A percentile compares a stretch with the other conserved stretches of the same genome.
Conservation (phyloP, 1,140 invertebrate species). For the Cecropterus lyciades region DNA sequence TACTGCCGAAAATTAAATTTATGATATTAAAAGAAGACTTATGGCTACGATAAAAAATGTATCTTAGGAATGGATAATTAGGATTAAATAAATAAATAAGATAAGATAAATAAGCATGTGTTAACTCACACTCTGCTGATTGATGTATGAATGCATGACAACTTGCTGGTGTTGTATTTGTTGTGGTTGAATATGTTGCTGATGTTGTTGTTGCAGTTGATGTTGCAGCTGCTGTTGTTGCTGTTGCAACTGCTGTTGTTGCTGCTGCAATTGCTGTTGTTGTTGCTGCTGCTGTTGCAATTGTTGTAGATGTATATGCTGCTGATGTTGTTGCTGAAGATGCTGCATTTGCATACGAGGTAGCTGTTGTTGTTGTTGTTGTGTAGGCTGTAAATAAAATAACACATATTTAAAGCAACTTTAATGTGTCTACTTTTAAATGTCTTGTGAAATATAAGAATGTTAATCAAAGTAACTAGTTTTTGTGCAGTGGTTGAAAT, state of each 20-base stretch:
- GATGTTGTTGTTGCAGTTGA: conserved; percentile 53
- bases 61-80: too few species aligned
- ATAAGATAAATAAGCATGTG: not conserved
- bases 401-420: conserved; percentile 1
- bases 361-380: conserved; percentile 47
- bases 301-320: conserved; percentile 56
- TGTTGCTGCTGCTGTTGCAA: conserved; percentile 73
- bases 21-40: too few species aligned
- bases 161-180: conserved; percentile 73
- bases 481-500: too few species aligned
- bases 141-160: conserved; percentile 78
- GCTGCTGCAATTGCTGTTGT: conserved; percentile 59
- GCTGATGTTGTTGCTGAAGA: conserved; percentile 52
- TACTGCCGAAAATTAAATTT: too few species aligned
- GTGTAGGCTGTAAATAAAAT: conserved; percentile 46
- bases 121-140: conserved; percentile 64
- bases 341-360: conserved; percentile 42
- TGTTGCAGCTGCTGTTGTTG: conserved; percentile 60
- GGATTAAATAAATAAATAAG: too few species aligned
- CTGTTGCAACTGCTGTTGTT: conserved; percentile 64
- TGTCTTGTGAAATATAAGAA: too few species aligned
- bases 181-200: conserved; percentile 58
- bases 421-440: too few species aligned
- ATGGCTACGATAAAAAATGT: too few species aligned
- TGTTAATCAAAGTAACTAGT: too few species aligned